phyloP scores from a whole-genome alignment of 2,888 invertebrate genomes.

The Papilio gigon region DNA sequence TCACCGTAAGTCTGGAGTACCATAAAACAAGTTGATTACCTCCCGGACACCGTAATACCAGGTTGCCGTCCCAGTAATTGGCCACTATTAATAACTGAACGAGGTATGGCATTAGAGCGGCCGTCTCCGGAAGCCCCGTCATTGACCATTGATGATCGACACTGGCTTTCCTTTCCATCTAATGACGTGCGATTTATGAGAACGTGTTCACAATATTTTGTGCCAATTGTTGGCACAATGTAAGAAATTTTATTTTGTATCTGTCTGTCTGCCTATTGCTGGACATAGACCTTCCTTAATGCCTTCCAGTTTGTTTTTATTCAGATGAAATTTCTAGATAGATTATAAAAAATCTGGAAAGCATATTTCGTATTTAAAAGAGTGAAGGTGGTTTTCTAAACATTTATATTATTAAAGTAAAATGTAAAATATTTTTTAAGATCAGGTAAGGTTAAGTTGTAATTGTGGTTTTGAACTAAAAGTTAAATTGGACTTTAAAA shows the following conservation, averaged over 20 bases:
- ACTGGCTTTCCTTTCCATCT: conserved; percentile 22
- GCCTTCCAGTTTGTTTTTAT: too few species aligned
- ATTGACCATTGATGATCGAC: conserved; percentile 26
- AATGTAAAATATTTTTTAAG: neutral
- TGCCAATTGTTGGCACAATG: neutral
- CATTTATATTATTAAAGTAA: neutral
- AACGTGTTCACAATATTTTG: neutral
- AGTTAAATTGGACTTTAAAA: neutral
- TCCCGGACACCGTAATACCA: conserved; percentile 8
- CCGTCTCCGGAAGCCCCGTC: conserved; percentile 21
- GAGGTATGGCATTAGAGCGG: conserved; percentile 8
- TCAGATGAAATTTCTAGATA: too few species aligned
- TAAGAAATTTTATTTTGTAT: too few species aligned
- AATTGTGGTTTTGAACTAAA: neutral
- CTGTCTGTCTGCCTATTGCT: too few species aligned
- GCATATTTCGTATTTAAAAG: too few species aligned
- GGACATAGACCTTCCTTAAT: too few species aligned
- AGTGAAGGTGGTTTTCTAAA: too few species aligned
- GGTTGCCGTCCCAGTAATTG: conserved; percentile 15
- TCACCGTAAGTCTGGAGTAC: neutral
- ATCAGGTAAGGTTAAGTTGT: neutral
- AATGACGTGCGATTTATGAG: neutral
- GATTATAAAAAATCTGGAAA: too few species aligned
- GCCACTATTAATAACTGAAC: conserved; percentile 22
- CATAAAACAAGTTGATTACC: conserved; percentile 5